Evolutionary conservation across 2,888 invertebrate species (phyloP), one percentile per base, ranked within the genome.

Genomic region (Chironomus tentans): DNA sequence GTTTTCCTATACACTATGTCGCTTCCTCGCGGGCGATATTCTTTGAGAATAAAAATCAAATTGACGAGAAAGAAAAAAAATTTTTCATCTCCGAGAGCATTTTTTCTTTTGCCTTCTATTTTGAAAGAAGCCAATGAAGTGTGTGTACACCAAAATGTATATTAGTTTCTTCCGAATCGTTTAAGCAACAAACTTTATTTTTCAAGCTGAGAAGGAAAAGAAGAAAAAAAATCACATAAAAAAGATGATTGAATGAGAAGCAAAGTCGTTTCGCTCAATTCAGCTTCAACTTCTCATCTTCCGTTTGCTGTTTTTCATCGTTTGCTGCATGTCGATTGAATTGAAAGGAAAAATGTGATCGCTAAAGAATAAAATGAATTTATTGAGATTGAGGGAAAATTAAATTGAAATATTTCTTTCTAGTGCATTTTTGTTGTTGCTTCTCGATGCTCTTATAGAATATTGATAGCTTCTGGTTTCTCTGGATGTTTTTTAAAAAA

Each of bases 211-310:
- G 38, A 38, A 28, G 28, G 28, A 28, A 28, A 28, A 28, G 28
- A 28, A 28, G 5, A 28, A 38, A 38, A 38, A 38, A 10, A 38
- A 10, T 38, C 38, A 46, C 46, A 18, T 70, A 12, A 46, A 70
- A 15, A 47, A 46, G 38, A 18, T 47, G 56, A 48, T 15, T 70
- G 70, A 70, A 50, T 70, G 70, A 70, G 18, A 70, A 48, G 46
- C n/a, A 70, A 70, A 70, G 24, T 70, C 70, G 48, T 47, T 50
- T 69, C 50, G 48, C 48, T 24, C 22, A 18, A 21, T 70, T 70
- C 56, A 70, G 46, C 47, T 47, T 69, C 69, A 47, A 56, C 18
- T 56, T 56, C 18, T 56, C 56, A 15, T 56, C 46, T 68, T 68
- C 68, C 69, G 18, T 46, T 46, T 22, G 46, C 18, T 48, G 47